A percentile compares a stretch with the other conserved stretches of the same genome.
phyloP scores from a whole-genome alignment of 2,797 vertebrate species.

The Gambelia wislizenii region DNA sequence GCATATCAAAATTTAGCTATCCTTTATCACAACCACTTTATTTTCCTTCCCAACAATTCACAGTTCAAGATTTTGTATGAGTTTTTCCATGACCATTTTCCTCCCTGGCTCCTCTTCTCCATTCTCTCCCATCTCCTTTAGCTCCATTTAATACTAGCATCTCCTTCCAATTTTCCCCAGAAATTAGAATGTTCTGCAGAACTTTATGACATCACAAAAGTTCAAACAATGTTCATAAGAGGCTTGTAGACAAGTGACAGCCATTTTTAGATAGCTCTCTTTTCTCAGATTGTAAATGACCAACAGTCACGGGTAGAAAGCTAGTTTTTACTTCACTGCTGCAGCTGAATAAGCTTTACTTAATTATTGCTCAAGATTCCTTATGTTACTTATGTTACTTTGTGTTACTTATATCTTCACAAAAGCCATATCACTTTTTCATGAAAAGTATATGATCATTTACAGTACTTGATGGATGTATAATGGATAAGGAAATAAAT shows the following conservation, averaged over 20 bases:
- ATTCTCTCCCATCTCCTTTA: neutral
- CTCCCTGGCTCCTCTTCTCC: neutral
- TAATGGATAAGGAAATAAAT: neutral
- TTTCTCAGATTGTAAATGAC: neutral
- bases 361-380: neutral
- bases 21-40: neutral
- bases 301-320: neutral
- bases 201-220: neutral
- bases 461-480: rapidly evolving
- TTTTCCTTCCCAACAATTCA: neutral
- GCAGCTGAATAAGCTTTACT: neutral
- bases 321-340: neutral
- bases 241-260: neutral
- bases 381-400: neutral
- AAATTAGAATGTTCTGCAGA: neutral
- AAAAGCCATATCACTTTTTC: neutral
- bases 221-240: neutral
- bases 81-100: no score
- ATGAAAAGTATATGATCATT: neutral
- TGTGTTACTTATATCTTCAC: neutral
- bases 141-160: neutral
- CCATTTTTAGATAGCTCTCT: neutral
- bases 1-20: neutral
- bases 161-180: neutral
- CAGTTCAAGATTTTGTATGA: neutral